A percentile compares a stretch with the other conserved stretches of the same genome.
Evolutionary conservation across 2,888 invertebrate species (phyloP).

Genomic region (Epistrophella euchroma): DNA sequence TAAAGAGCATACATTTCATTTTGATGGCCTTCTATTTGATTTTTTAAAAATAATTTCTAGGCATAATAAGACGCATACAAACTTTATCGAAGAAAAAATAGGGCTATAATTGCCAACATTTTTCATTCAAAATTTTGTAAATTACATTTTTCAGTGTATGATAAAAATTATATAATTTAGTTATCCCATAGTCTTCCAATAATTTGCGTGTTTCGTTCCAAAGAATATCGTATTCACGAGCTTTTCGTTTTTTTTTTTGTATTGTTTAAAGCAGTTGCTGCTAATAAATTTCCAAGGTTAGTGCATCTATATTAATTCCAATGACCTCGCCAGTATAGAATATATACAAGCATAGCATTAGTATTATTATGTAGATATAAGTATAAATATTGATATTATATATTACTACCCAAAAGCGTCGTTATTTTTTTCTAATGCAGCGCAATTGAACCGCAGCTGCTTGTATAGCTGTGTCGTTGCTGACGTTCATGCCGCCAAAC

Average conservation of each 20-base stretch:
- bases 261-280: slow-evolving; percentile 3
- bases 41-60: too few relatives aligned
- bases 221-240: slow-evolving; percentile 16
- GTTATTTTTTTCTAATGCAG: slow-evolving; percentile 54
- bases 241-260: background rate
- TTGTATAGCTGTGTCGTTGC: background rate
- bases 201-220: slow-evolving; percentile 12
- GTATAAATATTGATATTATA: slow-evolving; percentile 26
- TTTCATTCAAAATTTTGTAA: background rate
- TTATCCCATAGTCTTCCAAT: background rate
- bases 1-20: too few relatives aligned
- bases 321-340: slow-evolving; percentile 63
- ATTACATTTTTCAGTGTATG: background rate
- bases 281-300: slow-evolving; percentile 61
- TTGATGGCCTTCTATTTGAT: too few relatives aligned
- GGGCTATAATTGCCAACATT: too few relatives aligned
- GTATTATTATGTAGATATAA: background rate
- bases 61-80: too few relatives aligned
- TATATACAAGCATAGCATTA: background rate
- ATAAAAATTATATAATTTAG: background rate
- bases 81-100: too few relatives aligned
- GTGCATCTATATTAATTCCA: slow-evolving; percentile 73
- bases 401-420: slow-evolving; percentile 19
- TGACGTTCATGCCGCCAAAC: slow-evolving; percentile 14
- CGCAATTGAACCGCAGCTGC: slow-evolving; percentile 48